Evolutionary conservation across 2,888 invertebrate genomes (phyloP), one percentile per base, ranked within the genome.

Genomic region (Patella pellucida): DNA sequence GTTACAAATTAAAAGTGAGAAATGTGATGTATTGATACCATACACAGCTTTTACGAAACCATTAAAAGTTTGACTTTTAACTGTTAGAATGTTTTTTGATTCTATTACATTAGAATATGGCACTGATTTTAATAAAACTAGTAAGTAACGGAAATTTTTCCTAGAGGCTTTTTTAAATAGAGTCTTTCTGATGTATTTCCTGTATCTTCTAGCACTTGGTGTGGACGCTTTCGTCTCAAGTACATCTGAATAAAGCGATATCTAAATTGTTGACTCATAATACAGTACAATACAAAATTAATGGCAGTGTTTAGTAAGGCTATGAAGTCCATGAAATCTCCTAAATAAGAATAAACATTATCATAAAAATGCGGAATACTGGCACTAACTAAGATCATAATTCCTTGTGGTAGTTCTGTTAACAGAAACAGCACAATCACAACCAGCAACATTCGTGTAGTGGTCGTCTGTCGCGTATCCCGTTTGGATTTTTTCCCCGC

Each of bases 251-350:
- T 77, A 75, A 88, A 88, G 74, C 85, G 81, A 0, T 83, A 80
- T 41, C 87, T 71, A 90, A 98, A 97, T 92, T 97, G 97, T 80
- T 95, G 94, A 78, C 96, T 97, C 97, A 97, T 97, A 75, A 95
- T 93, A 88, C 97, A 97, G 90, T 97, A 98, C 67, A 98, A 92
- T 75, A 97, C 95, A 88, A 98, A 97, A 91, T 97, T 97, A 76
- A 97, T 95, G 0, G 96, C 95, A 5, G 97, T 96, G 91, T 97
- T 97, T 83, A 97, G 92, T 76, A 98, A 93, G 0, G 97, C 97
- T 85, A 97, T 90, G 79, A 96, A 94, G 91, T 98, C 97, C 95
- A 97, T 96, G 73, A 96, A 89, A 88, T 97, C 97, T 1, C 92
- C 92, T 16, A 92, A 83, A 16, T 89, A 90, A 69, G 85, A 82